These are phyloP conservation scores for Zonitis immaculata DNA, from an alignment of 2,888 invertebrate genomes.

Conservation along the genomic window DNA sequence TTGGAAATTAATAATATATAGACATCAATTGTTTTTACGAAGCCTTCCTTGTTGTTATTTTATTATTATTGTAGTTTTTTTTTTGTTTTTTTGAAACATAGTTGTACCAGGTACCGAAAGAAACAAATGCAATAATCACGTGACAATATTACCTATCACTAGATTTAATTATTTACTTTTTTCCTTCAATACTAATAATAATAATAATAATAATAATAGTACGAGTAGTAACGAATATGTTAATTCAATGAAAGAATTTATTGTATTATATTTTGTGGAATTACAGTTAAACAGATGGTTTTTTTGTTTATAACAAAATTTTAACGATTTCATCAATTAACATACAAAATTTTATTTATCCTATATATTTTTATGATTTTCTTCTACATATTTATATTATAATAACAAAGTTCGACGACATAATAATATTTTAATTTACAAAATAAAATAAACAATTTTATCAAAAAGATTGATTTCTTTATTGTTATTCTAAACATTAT, in stretches of 20 bases:
- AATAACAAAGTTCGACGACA: conserved; percentile 19
- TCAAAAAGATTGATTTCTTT: background rate
- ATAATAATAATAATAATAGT: no score
- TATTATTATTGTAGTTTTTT: background rate
- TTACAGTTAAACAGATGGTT: background rate
- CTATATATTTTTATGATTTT: no score
- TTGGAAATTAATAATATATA: no score
- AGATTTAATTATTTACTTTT: no score
- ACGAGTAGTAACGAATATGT: no score
- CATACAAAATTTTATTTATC: no score
- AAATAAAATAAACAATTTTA: conserved; percentile 6
- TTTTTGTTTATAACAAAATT: background rate
- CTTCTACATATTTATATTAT: no score
- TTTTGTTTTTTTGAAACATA: background rate
- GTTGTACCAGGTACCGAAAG: background rate
- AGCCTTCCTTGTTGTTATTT: background rate
- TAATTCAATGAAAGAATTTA: background rate
- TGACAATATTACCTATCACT: background rate
- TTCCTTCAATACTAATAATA: no score
- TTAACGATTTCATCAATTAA: background rate
- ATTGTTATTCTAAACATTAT: no score
- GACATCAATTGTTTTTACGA: background rate
- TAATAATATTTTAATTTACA: no score
- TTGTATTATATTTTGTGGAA: background rate
- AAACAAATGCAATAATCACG: background rate